phyloP scores from a whole-genome alignment of 2,113 vertebrate species.

The Merops nubicus region DNA sequence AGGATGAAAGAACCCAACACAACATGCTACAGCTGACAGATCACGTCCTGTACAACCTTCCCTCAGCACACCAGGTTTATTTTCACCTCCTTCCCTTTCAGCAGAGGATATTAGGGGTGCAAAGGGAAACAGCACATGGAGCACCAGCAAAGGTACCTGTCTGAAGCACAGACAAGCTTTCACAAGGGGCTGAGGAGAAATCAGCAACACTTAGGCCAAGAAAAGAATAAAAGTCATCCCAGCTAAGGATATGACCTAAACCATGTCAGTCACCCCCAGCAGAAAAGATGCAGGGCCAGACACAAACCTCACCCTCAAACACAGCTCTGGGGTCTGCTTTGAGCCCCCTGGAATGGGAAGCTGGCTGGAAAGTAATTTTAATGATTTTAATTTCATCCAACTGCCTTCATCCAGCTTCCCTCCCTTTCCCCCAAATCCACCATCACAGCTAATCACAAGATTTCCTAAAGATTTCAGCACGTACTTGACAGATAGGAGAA shows the following conservation, averaged over 20 bases:
- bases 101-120: background rate
- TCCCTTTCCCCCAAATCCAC: background rate
- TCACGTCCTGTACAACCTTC: background rate
- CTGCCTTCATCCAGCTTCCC: background rate
- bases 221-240: background rate
- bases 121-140: background rate
- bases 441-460: fast-evolving
- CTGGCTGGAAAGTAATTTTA: background rate
- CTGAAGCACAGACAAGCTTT: background rate
- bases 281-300: background rate
- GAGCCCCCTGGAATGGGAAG: background rate
- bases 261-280: background rate
- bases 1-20: background rate
- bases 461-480: background rate
- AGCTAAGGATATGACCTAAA: background rate
- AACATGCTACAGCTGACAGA: background rate
- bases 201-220: background rate
- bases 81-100: background rate
- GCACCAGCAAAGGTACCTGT: background rate
- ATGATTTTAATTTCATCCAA: background rate
- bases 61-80: background rate
- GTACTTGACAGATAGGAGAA: background rate
- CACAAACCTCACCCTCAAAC: background rate
- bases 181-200: background rate
- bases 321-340: background rate